Percentiles rank a stretch among this genome's conserved stretches.
Evolutionary conservation across 2,888 invertebrate species (phyloP).

Genomic region (Eudemis profundana): DNA sequence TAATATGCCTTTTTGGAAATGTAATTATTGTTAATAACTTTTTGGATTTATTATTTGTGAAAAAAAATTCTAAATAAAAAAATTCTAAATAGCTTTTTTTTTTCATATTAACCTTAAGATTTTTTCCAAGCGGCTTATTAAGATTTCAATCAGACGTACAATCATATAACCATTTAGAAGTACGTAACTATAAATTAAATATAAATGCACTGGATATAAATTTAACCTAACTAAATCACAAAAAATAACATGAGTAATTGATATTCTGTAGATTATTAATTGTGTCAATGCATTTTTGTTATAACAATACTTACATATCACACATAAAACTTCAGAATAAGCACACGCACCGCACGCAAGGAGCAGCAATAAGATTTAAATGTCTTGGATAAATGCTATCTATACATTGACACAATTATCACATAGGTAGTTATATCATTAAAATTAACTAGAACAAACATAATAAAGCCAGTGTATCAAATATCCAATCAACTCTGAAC

Average conservation of each 20-base stretch:
- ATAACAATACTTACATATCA: too few relatives aligned
- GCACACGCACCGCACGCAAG: too few relatives aligned
- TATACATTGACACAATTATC: neutral
- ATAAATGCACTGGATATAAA: slow-evolving; percentile 62
- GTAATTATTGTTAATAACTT: neutral
- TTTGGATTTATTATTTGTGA: neutral
- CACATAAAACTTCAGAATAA: too few relatives aligned
- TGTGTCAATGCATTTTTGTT: neutral
- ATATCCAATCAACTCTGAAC: neutral
- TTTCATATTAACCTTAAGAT: neutral
- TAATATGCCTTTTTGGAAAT: slow-evolving; percentile 48
- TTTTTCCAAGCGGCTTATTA: slow-evolving; percentile 43
- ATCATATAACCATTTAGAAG: slow-evolving; percentile 36
- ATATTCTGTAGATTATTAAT: slow-evolving; percentile 29
- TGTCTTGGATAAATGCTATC: too few relatives aligned
- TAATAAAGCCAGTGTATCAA: neutral
- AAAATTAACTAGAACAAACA: neutral
- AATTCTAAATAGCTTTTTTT: neutral
- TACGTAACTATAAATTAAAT: slow-evolving; percentile 51
- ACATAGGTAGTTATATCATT: neutral
- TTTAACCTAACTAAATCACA: slow-evolving; percentile 46
- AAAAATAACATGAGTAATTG: slow-evolving; percentile 38
- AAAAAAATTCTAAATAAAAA: neutral
- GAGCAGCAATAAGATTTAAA: too few relatives aligned
- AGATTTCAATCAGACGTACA: slow-evolving; percentile 43